Base-by-base conservation (phyloP, 2,113 vertebrate genomes). In the Vidua chalybeata region DNA sequence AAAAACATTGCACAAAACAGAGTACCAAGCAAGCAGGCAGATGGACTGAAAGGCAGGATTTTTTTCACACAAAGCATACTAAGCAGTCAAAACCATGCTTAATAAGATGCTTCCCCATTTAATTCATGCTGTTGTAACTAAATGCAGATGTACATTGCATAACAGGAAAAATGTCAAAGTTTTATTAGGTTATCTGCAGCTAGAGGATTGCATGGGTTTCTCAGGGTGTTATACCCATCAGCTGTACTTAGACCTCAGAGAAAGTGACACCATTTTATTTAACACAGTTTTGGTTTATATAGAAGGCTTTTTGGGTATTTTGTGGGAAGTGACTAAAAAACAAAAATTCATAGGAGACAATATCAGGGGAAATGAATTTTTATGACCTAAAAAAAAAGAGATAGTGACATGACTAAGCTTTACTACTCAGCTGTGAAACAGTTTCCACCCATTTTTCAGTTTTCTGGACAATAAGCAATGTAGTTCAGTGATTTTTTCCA, bases 391-490 rank as follows among this genome's bases (percentile, higher is more conserved):
- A 85, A 51, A 45, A 48, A 13, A 54, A 28, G 48, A 8, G 0
- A 55, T 6, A 89, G 49, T 2, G 4, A 85, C 23, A 54, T 46
- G 51, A 73, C 35, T 35, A 79, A 93, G 55, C 41, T 92, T 84
- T 84, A 92, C 63, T 86, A 88, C 43, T 90, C 67, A 84, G 59
- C 45, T 92, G 46, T 55, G 64, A 90, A 93, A 93, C 59, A 69
- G 23, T 92, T 93, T 74, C 46, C 59, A 88, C 30, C 41, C 26
- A 66, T 87, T 96, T 84, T 85, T 88, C 51, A 84, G 54, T 58
- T 39, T 93, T 93, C 90, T 88, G 88, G 83, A 92, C 82, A 84
- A 86, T 13, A 2, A 80, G 41, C 41, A 86, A n/a, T 14, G 15
- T 43, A 52, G 63, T 43, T 86, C 79, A 86, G 28, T 69, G 83